Conservation (phyloP, 2,888 invertebrate species). For the Polymixis lichenea region DNA sequence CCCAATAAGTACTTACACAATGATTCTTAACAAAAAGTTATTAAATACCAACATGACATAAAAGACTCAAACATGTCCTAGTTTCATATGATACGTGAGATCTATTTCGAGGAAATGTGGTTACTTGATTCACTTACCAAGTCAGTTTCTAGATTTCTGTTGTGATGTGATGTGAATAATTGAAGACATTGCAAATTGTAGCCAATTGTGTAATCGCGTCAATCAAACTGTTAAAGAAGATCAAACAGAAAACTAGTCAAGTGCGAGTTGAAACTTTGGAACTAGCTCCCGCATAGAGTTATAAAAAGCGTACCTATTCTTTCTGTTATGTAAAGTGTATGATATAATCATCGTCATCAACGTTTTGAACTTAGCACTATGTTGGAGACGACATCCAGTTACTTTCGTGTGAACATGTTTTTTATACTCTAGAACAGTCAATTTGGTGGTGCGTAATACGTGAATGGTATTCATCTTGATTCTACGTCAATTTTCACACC, state of each 20-base stretch:
- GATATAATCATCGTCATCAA: constrained; percentile 12
- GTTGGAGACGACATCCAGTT: not conserved
- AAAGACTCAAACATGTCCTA: constrained; percentile 23
- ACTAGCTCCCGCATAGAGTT: constrained; percentile 15
- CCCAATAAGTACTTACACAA: not conserved
- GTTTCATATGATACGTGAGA: constrained; percentile 38
- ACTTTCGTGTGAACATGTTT: not conserved
- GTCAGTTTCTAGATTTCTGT: constrained; percentile 57
- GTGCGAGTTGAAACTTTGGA: constrained; percentile 14
- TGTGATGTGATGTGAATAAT: constrained; percentile 61
- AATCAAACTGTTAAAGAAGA: constrained; percentile 63
- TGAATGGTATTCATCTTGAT: not conserved
- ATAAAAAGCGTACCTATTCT: constrained; percentile 9
- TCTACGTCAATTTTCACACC: not conserved
- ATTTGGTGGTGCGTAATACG: not conserved
- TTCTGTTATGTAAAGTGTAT: constrained; percentile 20
- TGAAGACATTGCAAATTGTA: constrained; percentile 58
- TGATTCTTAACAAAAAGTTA: constrained; percentile 7
- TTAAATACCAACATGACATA: constrained; percentile 10
- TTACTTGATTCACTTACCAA: constrained; percentile 42
- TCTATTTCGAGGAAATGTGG: constrained; percentile 60
- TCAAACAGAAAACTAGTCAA: constrained; percentile 61
- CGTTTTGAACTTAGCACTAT: constrained; percentile 3
- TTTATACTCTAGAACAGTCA: not conserved
- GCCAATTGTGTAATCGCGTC: constrained; percentile 63